phyloP scores from a whole-genome alignment of 2,888 invertebrate species.

The Microctonus hyperodae region DNA sequence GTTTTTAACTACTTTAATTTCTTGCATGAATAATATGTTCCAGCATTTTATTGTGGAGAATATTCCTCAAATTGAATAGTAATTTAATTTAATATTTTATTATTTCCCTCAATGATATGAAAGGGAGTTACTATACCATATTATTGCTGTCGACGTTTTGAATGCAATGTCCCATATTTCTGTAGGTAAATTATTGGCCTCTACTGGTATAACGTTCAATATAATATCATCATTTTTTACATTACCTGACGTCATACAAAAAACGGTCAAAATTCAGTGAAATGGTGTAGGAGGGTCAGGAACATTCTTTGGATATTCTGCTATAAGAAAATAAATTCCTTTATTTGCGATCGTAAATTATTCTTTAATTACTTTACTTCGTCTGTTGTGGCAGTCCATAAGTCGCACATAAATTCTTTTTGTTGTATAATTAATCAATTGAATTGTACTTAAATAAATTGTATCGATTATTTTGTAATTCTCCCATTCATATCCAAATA shows the following conservation, averaged over 20 bases:
- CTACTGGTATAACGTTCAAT: background rate
- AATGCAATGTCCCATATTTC: background rate
- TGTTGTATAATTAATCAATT: constrained; percentile 59
- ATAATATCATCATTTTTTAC: background rate
- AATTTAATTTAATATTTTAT: constrained; percentile 10
- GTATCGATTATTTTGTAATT: constrained; percentile 52
- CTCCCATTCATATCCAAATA: constrained; percentile 61
- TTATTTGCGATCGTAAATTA: constrained; percentile 62
- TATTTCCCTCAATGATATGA: background rate
- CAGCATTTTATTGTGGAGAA: constrained; percentile 55
- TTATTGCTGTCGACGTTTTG: background rate
- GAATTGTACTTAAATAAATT: constrained; percentile 46
- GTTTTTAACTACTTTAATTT: no score
- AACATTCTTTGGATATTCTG: constrained; percentile 47
- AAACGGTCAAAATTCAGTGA: constrained; percentile 50
- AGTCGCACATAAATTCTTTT: constrained; percentile 56
- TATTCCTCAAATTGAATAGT: constrained; percentile 53
- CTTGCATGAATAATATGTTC: constrained; percentile 27
- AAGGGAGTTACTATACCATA: constrained; percentile 48
- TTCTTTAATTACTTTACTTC: constrained; percentile 49
- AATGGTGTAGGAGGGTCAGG: constrained; percentile 50
- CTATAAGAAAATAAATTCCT: constrained; percentile 51
- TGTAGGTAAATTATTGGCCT: background rate
- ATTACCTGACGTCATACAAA: constrained; percentile 34
- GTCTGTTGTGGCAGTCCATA: constrained; percentile 44